Percentiles rank a stretch among this genome's conserved stretches.
Evolutionary conservation across 2,888 invertebrate species (phyloP).

Genomic region (Caenorhabditis sp.): DNA sequence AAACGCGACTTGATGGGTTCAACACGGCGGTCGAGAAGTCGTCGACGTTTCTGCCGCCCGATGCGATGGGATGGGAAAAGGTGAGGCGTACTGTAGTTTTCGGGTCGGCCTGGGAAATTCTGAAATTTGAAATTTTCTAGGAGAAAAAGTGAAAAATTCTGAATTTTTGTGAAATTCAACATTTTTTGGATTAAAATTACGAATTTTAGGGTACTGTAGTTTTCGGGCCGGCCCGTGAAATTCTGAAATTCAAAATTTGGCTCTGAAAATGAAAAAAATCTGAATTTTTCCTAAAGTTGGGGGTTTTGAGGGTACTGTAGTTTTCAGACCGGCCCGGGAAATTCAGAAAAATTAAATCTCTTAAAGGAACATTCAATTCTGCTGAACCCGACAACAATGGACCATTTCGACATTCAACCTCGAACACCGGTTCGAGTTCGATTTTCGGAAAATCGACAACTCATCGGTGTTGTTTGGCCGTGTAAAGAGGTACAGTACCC

Average conservation of each 20-base stretch:
- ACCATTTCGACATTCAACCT: slow-evolving; percentile 46
- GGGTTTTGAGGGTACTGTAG: no score
- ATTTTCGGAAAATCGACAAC: neutral
- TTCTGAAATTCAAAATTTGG: no score
- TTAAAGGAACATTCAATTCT: slow-evolving; percentile 44
- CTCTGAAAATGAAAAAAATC: no score
- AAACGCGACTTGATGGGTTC: slow-evolving; percentile 10
- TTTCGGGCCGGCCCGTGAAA: no score
- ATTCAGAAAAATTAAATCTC: no score
- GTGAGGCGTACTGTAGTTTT: slow-evolving; percentile 2
- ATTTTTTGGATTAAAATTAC: neutral
- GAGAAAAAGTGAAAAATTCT: neutral
- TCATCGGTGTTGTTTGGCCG: slow-evolving; percentile 60
- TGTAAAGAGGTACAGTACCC: slow-evolving; percentile 51
- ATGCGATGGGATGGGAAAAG: slow-evolving; percentile 48
- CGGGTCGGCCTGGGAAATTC: no score
- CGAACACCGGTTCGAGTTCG: slow-evolving; percentile 38
- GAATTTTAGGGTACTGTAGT: neutral
- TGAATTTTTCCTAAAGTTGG: no score
- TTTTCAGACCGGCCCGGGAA: no score
- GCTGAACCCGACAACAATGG: slow-evolving; percentile 54
- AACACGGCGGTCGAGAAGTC: slow-evolving; percentile 22
- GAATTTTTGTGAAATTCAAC: neutral
- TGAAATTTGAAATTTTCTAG: neutral
- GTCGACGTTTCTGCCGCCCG: slow-evolving; percentile 34